Evolutionary conservation across 2,113 vertebrate species (phyloP).

Genomic region (Megaceryle maxima): DNA sequence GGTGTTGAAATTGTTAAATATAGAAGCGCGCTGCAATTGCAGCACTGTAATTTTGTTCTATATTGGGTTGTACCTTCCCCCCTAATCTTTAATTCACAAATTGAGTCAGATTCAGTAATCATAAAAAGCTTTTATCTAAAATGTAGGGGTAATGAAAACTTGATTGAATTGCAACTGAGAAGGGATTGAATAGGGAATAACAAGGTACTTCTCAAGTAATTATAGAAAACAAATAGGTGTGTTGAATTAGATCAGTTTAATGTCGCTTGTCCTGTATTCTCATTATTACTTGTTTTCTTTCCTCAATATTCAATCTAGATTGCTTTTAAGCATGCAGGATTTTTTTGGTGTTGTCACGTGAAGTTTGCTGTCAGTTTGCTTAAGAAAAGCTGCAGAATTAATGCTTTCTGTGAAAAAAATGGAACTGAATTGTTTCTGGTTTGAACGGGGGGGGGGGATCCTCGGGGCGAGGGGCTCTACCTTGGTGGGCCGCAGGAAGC

Average conservation of each 20-base stretch:
- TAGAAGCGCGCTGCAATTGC: neutral
- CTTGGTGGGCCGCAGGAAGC: slow-evolving; percentile 93
- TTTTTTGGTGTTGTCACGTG: neutral
- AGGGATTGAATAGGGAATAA: neutral
- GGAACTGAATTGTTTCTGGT: no score
- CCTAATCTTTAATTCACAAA: neutral
- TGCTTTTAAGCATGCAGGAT: neutral
- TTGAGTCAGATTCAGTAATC: neutral
- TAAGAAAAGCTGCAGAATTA: neutral
- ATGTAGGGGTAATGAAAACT: neutral
- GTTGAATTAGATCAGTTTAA: neutral
- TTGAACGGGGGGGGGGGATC: no score
- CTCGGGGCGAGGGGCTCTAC: slow-evolving; percentile 42
- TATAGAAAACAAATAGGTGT: neutral
- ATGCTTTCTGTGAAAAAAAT: no score
- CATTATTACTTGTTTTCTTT: neutral
- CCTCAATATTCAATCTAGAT: neutral
- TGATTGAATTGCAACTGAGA: neutral
- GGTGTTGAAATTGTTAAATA: neutral
- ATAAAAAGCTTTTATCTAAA: neutral
- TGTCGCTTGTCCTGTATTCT: neutral
- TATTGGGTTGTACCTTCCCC: neutral
- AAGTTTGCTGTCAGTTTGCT: neutral
- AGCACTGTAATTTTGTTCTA: neutral
- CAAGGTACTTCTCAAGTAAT: neutral